phyloP scores from a whole-genome alignment of 2,888 invertebrate species.

The Strigamia crassipes region DNA sequence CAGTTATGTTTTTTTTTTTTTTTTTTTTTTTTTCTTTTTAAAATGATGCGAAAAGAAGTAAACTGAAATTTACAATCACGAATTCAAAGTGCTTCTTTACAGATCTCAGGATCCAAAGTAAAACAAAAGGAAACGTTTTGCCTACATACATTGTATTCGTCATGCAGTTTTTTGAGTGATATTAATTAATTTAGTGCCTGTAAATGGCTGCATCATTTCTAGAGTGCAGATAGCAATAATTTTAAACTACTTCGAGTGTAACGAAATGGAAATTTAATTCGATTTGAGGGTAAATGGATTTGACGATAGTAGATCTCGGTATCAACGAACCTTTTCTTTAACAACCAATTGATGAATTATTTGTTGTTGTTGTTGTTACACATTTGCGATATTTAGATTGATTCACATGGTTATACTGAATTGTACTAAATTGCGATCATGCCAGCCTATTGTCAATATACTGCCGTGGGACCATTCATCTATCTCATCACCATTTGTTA shows the following conservation, averaged over 20 bases:
- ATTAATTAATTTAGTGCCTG: constrained; percentile 8
- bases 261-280: background rate
- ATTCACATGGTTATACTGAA: background rate
- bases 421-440: background rate
- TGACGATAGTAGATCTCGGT: background rate
- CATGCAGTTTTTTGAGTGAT: constrained; percentile 8
- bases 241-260: background rate
- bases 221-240: constrained; percentile 14
- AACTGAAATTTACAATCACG: background rate
- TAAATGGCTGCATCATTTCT: background rate
- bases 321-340: background rate
- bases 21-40: background rate
- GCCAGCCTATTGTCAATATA: constrained; percentile 3
- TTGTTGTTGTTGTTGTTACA: background rate
- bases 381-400: background rate
- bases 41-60: background rate
- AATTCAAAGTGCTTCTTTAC: constrained; percentile 13
- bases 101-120: constrained; percentile 11
- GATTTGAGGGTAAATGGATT: background rate
- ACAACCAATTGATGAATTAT: too few species aligned
- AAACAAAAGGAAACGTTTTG: background rate
- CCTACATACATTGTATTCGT: constrained; percentile 17
- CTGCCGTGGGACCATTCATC: constrained; percentile 30
- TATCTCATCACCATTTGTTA: background rate
- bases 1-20: background rate